Base-by-base conservation (phyloP, 2,113 vertebrate genomes). In the Neodontobutis hainanensis region DNA sequence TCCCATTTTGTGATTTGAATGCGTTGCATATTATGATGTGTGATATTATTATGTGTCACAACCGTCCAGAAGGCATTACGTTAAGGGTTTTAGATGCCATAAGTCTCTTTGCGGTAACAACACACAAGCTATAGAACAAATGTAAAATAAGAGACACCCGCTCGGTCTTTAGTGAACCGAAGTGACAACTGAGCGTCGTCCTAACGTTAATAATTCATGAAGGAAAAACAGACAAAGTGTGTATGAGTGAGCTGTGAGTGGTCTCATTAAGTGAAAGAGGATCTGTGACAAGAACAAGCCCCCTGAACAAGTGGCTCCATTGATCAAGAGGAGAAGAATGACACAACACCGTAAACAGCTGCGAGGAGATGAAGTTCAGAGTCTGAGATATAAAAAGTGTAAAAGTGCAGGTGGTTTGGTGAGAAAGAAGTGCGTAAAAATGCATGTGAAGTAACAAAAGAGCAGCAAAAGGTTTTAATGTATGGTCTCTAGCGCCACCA, bases 201-300 rank as follows among this genome's bases (percentile, higher is more conserved):
- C 52, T 69, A 16, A 73, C 82, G 85, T 93, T 68, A 92, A 92
- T 91, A 88, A 94, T 94, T 94, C 76, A 94, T 85, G 49, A 74
- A 15, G 51, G 81, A 88, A 90, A 90, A 76, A 72, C 86, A 85
- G 81, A 91, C 89, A 90, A 92, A 90, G 92, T 91, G 88, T 92
- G 89, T 91, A 80, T 90, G 89, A 92, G 89, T 81, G 75, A 55
- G 53, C 87, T 77, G 84, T 81, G 85, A 87, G 77, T 74, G 60
- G 65, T 83, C 71, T 81, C 80, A 85, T 90, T 89, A 91, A 80
- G 48, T 85, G 90, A 90, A 93, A 92, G 84, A 56, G 70, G 88
- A 94, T 86, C 64, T 77, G 61, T 56, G 62, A 77, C 65, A 73
- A 51, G 74, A 80, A 80, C 81, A 85, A 77, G 70, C 7, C 52